Percentiles rank a stretch among this genome's conserved stretches.
These are phyloP conservation scores for Polymixis flavicincta DNA, from an alignment of 2,888 invertebrate species.

Conservation along the genomic window DNA sequence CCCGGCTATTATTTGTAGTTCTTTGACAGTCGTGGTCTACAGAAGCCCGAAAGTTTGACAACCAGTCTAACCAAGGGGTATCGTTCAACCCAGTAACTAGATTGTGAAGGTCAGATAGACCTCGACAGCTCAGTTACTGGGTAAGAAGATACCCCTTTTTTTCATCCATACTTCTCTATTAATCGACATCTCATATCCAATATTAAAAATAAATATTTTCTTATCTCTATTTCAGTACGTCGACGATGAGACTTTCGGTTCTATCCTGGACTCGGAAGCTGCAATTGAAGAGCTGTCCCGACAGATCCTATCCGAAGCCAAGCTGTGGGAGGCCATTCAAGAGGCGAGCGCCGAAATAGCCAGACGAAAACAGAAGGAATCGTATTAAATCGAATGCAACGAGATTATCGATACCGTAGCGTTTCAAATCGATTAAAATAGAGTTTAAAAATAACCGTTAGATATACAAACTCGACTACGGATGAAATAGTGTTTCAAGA, in stretches of 20 bases:
- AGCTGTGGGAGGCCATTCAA: conserved; percentile 95
- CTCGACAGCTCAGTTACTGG: too few relatives aligned
- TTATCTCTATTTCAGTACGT: conserved; percentile 73
- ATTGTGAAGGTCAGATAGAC: too few relatives aligned
- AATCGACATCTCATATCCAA: not conserved
- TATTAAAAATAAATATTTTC: not conserved
- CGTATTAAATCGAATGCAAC: conserved; percentile 67
- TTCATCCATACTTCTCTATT: not conserved
- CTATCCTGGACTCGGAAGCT: conserved; percentile 93
- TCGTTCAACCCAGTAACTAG: too few relatives aligned
- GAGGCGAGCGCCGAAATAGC: conserved; percentile 94
- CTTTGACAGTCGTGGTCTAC: too few relatives aligned
- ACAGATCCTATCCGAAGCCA: conserved; percentile 95
- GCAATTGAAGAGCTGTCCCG: conserved; percentile 94
- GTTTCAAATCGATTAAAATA: conserved; percentile 61
- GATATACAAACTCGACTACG: conserved; percentile 33
- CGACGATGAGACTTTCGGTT: conserved; percentile 92
- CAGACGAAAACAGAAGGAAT: conserved; percentile 90
- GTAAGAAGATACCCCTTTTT: too few relatives aligned
- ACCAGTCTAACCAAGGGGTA: too few relatives aligned
- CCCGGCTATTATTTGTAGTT: too few relatives aligned
- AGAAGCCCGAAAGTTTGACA: too few relatives aligned
- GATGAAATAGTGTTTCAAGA: conserved; percentile 31
- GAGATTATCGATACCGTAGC: conserved; percentile 62
- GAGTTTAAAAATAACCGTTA: conserved; percentile 30